Evolutionary conservation across 1,140 invertebrate species (phyloP).

Genomic region (Drosophila nebulosa): DNA sequence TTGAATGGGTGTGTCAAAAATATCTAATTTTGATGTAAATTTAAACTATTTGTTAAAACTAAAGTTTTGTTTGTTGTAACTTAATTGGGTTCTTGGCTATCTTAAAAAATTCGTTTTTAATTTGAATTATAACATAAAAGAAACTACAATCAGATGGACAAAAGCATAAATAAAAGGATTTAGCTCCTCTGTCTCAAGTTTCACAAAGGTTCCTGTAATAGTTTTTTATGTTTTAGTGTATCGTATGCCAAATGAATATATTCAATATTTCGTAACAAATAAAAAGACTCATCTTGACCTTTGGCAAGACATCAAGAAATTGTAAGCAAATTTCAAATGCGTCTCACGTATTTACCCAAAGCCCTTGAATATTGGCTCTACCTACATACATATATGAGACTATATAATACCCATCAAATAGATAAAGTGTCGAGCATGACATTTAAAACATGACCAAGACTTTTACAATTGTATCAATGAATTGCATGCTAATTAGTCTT

Average conservation of each 20-base stretch:
- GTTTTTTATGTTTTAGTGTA: no score
- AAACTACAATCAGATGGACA: no score
- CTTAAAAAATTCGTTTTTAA: no score
- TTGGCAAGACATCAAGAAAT: slow-evolving; percentile 48
- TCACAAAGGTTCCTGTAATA: no score
- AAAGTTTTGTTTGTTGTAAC: no score
- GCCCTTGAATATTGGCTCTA: slow-evolving; percentile 37
- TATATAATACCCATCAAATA: slow-evolving; percentile 27
- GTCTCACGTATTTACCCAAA: slow-evolving; percentile 26
- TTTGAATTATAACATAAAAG: no score
- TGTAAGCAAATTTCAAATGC: slow-evolving; percentile 42
- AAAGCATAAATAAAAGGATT: no score
- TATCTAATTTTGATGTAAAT: no score
- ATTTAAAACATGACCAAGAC: slow-evolving; percentile 59
- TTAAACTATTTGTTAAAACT: no score
- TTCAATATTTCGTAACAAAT: slow-evolving; percentile 16
- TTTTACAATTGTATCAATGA: slow-evolving; percentile 62
- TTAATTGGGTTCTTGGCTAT: no score
- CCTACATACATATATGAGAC: slow-evolving; percentile 8
- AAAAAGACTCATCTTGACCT: background rate
- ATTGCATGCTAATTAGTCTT: slow-evolving; percentile 72
- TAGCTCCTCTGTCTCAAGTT: no score
- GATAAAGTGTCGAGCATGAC: slow-evolving; percentile 54
- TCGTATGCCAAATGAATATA: background rate
- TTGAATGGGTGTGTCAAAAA: no score